Evolutionary conservation across 2,113 vertebrate genomes (phyloP).

Genomic region (Urocitellus parryii): DNA sequence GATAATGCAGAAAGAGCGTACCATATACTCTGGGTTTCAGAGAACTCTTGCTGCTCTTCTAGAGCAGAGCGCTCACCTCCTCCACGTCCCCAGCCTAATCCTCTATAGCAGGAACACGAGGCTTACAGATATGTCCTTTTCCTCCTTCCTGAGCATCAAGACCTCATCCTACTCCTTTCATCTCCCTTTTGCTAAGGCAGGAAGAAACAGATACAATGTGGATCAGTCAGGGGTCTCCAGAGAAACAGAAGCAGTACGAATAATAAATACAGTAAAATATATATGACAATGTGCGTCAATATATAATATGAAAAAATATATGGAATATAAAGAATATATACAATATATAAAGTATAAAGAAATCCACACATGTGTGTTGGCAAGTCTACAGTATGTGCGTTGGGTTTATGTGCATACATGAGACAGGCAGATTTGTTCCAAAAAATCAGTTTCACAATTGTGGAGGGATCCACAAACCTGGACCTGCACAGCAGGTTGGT

Average conservation of each 20-base stretch:
- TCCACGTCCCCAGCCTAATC: not conserved
- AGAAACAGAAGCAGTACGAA: not conserved
- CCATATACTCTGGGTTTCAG: not conserved
- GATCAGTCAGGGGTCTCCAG: not conserved
- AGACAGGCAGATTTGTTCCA: not conserved
- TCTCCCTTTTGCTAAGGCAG: not conserved
- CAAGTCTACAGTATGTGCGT: not conserved
- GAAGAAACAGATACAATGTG: not conserved
- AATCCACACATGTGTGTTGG: not conserved
- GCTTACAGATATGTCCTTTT: not conserved
- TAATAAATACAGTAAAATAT: not conserved
- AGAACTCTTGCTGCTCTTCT: not conserved
- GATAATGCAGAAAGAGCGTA: not conserved
- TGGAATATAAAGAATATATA: not conserved
- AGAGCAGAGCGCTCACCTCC: not conserved
- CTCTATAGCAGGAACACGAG: not conserved
- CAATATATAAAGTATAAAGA: not conserved
- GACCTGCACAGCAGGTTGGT: not conserved
- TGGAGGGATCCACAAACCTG: not conserved
- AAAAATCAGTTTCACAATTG: not conserved
- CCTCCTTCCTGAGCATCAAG: not conserved
- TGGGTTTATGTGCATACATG: not conserved
- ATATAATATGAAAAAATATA: not conserved
- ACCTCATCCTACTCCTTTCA: accelerated
- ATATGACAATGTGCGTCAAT: not conserved